These are phyloP conservation scores for Platalea minor DNA, from an alignment of 2,797 vertebrate genomes.

Conservation along the genomic window DNA sequence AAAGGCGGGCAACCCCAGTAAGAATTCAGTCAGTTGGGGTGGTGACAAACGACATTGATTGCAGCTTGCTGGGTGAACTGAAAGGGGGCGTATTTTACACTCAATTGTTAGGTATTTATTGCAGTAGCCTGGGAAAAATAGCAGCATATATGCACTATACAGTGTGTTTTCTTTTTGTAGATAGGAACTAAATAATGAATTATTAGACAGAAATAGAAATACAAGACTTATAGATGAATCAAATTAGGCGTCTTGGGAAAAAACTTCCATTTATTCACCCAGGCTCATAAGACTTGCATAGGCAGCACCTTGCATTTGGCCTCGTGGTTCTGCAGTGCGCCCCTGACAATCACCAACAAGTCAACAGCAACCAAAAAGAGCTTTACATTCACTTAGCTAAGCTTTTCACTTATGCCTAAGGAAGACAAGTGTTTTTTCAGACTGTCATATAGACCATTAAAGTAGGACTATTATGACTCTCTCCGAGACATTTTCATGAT, in stretches of 20 bases:
- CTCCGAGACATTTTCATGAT: background rate
- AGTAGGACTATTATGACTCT: background rate
- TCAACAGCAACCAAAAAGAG: background rate
- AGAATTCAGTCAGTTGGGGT: background rate
- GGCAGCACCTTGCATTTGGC: background rate
- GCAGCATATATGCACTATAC: background rate
- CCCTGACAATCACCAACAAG: background rate
- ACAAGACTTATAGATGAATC: background rate
- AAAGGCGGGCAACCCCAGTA: background rate
- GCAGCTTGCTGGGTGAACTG: background rate
- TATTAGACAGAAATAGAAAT: background rate
- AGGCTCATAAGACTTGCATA: accelerated
- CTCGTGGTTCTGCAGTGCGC: background rate
- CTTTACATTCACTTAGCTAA: background rate
- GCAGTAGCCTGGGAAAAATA: background rate
- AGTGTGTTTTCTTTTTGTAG: background rate
- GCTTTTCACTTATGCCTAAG: background rate
- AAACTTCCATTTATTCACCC: background rate
- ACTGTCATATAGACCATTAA: background rate
- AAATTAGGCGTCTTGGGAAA: background rate
- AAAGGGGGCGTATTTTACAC: background rate
- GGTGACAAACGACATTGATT: background rate
- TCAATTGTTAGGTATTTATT: background rate
- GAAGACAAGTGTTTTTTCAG: background rate
- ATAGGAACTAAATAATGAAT: background rate